phyloP scores from a whole-genome alignment of 1,140 invertebrate genomes.

The Drosophila ambigua region DNA sequence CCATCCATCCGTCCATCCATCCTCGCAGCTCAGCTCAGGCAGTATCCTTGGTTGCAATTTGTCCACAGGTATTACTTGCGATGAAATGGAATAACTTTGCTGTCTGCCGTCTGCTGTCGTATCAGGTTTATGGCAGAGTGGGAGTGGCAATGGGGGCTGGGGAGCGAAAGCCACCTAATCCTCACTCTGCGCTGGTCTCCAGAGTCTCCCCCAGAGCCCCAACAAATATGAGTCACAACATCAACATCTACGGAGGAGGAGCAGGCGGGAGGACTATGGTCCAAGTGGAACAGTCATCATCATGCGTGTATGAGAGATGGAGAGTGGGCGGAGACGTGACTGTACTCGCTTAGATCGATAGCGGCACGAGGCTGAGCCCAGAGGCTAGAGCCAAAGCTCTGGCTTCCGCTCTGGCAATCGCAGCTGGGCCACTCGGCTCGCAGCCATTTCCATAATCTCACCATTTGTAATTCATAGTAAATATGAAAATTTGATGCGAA shows the following conservation, averaged over 20 bases:
- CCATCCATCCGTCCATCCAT: not conserved
- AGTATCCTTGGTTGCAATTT: constrained; percentile 65
- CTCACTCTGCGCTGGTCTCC: constrained; percentile 9
- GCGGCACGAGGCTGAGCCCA: constrained; percentile 6
- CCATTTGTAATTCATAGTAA: constrained; percentile 76
- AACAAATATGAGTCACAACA: constrained; percentile 38
- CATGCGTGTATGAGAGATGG: too few species aligned
- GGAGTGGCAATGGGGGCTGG: too few species aligned
- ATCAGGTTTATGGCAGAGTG: constrained; percentile 65
- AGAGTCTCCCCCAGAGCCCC: constrained; percentile 1
- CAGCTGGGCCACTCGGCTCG: constrained; percentile 48
- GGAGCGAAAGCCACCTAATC: constrained; percentile 32
- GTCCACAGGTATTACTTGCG: constrained; percentile 74
- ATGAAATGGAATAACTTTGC: constrained; percentile 38
- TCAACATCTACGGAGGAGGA: not conserved
- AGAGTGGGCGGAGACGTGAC: not conserved
- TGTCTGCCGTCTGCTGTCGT: constrained; percentile 42
- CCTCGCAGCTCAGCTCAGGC: not conserved
- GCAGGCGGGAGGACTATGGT: too few species aligned
- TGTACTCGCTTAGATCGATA: constrained; percentile 36
- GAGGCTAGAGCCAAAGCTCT: constrained; percentile 4
- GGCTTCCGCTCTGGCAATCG: constrained; percentile 32
- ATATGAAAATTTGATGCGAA: constrained; percentile 69
- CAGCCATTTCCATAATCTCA: constrained; percentile 73
- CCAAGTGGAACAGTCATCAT: too few species aligned